Conservation (phyloP, 2,888 invertebrate species). For the Rhimphoctona megacephalus region DNA sequence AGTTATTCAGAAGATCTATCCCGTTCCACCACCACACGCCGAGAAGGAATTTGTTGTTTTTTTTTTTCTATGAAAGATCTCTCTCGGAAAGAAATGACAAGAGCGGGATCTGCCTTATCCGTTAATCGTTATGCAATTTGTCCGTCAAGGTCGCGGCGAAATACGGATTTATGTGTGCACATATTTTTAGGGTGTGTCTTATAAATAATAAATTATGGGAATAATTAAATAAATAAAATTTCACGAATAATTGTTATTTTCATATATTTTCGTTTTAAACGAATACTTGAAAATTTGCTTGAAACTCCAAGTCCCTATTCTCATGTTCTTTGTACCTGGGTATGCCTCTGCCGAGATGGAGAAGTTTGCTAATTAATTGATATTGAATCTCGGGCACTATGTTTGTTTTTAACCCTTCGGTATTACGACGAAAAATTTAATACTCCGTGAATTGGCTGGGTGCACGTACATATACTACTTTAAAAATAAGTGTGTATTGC, state of each 20-base stretch:
- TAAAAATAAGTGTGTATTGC: too few species aligned
- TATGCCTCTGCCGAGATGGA: background rate
- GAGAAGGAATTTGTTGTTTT: slow-evolving; percentile 20
- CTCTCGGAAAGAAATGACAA: background rate
- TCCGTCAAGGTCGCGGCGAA: background rate
- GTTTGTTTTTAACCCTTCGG: background rate
- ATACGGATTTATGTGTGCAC: background rate
- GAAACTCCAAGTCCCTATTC: background rate
- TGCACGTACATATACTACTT: too few species aligned
- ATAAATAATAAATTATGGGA: too few species aligned
- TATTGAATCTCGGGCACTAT: background rate
- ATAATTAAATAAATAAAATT: too few species aligned
- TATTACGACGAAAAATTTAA: background rate
- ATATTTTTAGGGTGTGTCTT: background rate
- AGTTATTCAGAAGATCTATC: background rate
- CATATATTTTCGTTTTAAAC: too few species aligned
- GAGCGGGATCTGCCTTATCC: slow-evolving; percentile 3
- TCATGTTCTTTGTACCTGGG: background rate
- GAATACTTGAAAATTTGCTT: background rate
- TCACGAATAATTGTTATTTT: too few species aligned
- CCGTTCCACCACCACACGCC: background rate
- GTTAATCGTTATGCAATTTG: background rate
- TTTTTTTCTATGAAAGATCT: slow-evolving; percentile 8
- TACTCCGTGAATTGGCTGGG: too few species aligned
- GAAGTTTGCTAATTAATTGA: background rate